These are phyloP conservation scores for Chalcosyrphus nemorum DNA, from an alignment of 2,888 invertebrate species.

Conservation along the genomic window DNA sequence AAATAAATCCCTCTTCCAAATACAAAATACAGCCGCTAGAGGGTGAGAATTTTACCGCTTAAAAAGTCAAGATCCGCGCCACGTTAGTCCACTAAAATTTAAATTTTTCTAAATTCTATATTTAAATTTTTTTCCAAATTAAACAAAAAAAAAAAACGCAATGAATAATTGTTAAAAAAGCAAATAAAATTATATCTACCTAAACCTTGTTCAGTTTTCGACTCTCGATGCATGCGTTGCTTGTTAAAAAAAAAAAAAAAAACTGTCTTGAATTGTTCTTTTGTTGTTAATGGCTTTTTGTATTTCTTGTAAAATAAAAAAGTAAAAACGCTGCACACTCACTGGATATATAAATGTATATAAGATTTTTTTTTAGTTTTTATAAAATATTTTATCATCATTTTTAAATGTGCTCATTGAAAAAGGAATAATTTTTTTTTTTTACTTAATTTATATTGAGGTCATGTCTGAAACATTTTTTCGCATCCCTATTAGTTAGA, in stretches of 20 bases:
- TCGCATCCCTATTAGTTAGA: too few relatives aligned
- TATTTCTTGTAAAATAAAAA: not conserved
- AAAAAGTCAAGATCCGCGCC: conserved; percentile 10
- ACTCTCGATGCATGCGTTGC: conserved; percentile 56
- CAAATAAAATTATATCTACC: not conserved
- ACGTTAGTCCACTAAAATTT: conserved; percentile 41
- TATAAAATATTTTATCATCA: too few relatives aligned
- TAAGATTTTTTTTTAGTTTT: too few relatives aligned
- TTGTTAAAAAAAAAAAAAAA: too few relatives aligned
- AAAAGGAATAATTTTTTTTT: too few relatives aligned
- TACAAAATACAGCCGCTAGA: conserved; percentile 1
- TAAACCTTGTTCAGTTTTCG: conserved; percentile 39
- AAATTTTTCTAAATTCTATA: not conserved
- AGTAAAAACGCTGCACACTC: too few relatives aligned
- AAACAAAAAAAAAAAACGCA: not conserved
- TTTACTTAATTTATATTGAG: too few relatives aligned
- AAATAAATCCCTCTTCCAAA: not conserved
- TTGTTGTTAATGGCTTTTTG: not conserved
- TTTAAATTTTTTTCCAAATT: not conserved
- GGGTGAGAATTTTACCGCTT: conserved; percentile 37
- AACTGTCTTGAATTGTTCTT: not conserved
- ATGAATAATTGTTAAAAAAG: not conserved
- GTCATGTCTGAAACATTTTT: too few relatives aligned
- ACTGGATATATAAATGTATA: too few relatives aligned
- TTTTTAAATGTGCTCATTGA: too few relatives aligned